Evolutionary conservation across 1,140 invertebrate species (phyloP).

Genomic region (Aphidius ervi): DNA sequence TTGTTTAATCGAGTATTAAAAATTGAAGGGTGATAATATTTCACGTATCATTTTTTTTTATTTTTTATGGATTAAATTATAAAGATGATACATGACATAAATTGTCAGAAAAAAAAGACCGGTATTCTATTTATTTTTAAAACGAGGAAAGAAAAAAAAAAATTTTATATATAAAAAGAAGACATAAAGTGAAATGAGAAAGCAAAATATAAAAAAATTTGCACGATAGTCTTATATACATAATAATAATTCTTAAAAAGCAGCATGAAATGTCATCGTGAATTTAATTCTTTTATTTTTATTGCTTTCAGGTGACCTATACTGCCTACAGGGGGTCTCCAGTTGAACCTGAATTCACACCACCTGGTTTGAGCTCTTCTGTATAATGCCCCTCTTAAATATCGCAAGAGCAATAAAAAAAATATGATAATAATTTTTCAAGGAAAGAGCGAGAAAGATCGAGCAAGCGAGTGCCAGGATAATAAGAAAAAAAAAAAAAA

Average conservation of each 20-base stretch:
- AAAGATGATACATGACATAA: no score
- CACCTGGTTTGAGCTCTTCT: conserved; percentile 15
- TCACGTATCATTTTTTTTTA: no score
- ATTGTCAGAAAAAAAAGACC: no score
- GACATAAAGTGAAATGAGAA: not conserved
- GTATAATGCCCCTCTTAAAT: conserved; percentile 3
- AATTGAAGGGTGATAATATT: no score
- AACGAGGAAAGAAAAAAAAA: no score
- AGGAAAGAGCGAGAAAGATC: conserved; percentile 2
- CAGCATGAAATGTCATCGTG: conserved; percentile 15
- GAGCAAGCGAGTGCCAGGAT: conserved; percentile 9
- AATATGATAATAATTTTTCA: conserved; percentile 4
- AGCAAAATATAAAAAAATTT: not conserved
- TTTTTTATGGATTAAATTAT: no score
- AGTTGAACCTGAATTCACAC: conserved; percentile 23
- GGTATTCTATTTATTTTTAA: no score
- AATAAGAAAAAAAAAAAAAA: not conserved
- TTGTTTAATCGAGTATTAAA: no score
- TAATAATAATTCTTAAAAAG: conserved; percentile 1
- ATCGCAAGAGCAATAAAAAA: not conserved
- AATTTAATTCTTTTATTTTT: conserved; percentile 18
- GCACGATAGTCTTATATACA: not conserved
- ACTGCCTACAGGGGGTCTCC: conserved; percentile 12
- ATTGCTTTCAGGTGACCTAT: conserved; percentile 21
- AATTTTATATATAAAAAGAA: no score